A percentile compares a stretch with the other conserved stretches of the same genome.
These are phyloP conservation scores for Cariama cristata DNA, from an alignment of 2,113 vertebrate species.

Conservation along the genomic window DNA sequence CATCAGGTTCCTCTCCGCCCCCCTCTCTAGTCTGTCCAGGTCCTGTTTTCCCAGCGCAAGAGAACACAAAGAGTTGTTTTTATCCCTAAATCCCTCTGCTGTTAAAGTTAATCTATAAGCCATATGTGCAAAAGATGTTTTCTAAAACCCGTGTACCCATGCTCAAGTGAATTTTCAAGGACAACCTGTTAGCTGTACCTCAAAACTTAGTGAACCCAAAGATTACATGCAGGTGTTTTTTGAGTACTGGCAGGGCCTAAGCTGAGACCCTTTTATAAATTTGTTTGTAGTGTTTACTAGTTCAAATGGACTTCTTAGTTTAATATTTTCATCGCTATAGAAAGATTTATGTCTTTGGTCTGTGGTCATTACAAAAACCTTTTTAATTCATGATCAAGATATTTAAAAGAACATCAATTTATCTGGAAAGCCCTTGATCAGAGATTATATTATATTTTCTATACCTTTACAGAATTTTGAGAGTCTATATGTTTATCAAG, in stretches of 20 bases:
- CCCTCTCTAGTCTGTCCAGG: no score
- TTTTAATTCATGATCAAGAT: background rate
- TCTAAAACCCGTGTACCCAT: background rate
- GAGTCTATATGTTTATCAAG: slow-evolving; percentile 69
- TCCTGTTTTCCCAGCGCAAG: background rate
- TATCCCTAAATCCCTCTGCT: background rate
- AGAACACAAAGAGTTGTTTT: background rate
- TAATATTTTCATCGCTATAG: slow-evolving; percentile 12
- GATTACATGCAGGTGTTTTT: background rate
- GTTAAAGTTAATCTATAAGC: background rate
- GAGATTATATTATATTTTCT: slow-evolving; percentile 33
- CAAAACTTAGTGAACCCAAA: background rate
- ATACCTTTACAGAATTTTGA: slow-evolving; percentile 54
- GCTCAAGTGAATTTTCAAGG: background rate
- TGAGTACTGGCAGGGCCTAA: background rate
- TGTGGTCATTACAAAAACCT: slow-evolving; percentile 5
- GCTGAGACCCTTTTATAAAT: background rate
- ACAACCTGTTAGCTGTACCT: background rate
- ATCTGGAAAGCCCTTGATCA: slow-evolving; percentile 37
- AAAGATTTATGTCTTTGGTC: slow-evolving; percentile 11
- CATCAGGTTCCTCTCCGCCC: no score
- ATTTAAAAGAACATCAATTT: slow-evolving; percentile 14
- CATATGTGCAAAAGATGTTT: background rate
- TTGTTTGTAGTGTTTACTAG: background rate
- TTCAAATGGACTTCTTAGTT: background rate